Conservation (phyloP, 2,113 vertebrate species). For the Sorex fumeus region DNA sequence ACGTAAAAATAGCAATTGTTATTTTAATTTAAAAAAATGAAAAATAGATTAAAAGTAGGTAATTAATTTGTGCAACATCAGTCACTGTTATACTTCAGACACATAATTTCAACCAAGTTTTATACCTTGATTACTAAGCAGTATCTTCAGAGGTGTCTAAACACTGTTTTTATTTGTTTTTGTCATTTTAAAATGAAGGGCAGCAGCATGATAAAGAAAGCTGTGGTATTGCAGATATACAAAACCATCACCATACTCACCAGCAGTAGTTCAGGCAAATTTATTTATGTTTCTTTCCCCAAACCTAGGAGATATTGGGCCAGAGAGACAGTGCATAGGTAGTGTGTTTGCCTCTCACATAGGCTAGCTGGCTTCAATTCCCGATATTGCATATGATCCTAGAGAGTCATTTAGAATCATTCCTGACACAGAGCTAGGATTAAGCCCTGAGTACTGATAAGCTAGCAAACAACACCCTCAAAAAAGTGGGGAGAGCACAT, state of each 20-base stretch:
- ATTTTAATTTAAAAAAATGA: not conserved
- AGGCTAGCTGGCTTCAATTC: no score
- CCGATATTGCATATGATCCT: no score
- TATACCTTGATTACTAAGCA: not conserved
- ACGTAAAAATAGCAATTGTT: not conserved
- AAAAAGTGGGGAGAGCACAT: not conserved
- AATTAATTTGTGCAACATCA: not conserved
- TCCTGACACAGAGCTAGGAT: no score
- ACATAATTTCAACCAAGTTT: not conserved
- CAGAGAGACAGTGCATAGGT: no score
- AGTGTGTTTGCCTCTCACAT: no score
- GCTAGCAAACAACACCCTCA: no score
- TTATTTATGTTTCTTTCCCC: not conserved
- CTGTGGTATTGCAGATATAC: not conserved
- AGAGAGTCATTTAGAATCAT: not conserved
- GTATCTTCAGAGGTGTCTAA: constrained; percentile 26
- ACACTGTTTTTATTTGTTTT: no score
- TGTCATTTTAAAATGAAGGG: no score
- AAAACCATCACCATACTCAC: no score
- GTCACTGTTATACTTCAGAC: not conserved
- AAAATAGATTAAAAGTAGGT: not conserved
- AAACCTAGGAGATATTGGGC: no score
- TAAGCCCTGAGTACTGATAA: no score
- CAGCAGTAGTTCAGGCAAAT: no score
- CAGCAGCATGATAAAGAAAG: not conserved